phyloP scores from a whole-genome alignment of 92 coral and sea anemone species.

The Porites evermanni region DNA sequence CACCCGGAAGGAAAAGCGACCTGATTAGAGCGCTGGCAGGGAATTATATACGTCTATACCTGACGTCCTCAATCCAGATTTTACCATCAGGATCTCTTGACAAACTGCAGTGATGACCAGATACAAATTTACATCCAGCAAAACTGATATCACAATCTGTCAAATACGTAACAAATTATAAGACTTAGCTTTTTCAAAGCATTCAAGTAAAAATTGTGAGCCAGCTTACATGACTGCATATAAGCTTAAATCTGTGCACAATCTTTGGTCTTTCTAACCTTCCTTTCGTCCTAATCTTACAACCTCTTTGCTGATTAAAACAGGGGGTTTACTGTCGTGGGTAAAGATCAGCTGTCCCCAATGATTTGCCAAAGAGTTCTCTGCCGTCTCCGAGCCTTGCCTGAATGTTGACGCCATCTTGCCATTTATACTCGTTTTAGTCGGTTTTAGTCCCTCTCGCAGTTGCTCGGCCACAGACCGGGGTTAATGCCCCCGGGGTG shows the following conservation, averaged over 20 bases:
- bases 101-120: constrained; percentile 78
- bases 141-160: constrained; percentile 85
- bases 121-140: constrained; percentile 73
- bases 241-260: too few relatives aligned
- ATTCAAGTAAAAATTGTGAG: too few relatives aligned
- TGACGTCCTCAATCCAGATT: constrained; percentile 86
- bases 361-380: not conserved
- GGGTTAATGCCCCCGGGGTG: too few relatives aligned
- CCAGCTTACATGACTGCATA: too few relatives aligned
- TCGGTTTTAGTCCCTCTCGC: constrained; percentile 10
- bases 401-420: constrained; percentile 73
- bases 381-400: not conserved
- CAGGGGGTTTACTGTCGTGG: constrained; percentile 76
- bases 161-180: not conserved
- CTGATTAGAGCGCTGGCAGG: too few relatives aligned
- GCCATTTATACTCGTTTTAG: constrained; percentile 3
- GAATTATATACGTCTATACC: constrained; percentile 39
- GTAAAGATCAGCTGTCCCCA: constrained; percentile 88
- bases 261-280: constrained; percentile 49
- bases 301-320: constrained; percentile 64
- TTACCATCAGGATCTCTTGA: constrained; percentile 73
- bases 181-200: too few relatives aligned
- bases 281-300: constrained; percentile 78
- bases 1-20: not conserved
- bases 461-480: not conserved